Percentiles rank a stretch among this genome's conserved stretches.
These are phyloP conservation scores for Macropodus opercularis DNA, from an alignment of 2,797 vertebrate genomes.

Conservation along the genomic window DNA sequence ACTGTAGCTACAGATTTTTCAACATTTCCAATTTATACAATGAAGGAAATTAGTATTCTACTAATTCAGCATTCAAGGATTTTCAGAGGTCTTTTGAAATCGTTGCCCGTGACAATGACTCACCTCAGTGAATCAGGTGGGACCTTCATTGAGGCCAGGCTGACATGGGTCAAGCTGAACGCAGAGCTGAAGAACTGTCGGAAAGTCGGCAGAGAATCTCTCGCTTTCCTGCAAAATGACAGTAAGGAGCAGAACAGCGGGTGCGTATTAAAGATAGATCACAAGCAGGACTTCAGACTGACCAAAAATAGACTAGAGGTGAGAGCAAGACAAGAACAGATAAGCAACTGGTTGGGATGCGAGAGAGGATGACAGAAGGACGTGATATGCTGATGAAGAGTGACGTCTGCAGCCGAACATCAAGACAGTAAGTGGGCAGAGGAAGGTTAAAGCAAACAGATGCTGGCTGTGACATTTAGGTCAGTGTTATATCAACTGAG, in stretches of 20 bases:
- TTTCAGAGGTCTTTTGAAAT: constrained; percentile 8
- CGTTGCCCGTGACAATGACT: constrained; percentile 36
- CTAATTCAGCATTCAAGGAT: not conserved
- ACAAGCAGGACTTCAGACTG: constrained; percentile 10
- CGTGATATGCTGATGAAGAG: constrained; percentile 29
- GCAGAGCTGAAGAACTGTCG: constrained; percentile 90
- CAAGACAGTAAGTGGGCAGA: not conserved
- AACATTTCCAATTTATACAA: too few species aligned
- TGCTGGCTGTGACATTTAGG: constrained; percentile 53
- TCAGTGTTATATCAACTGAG: constrained; percentile 56
- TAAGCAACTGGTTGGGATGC: constrained; percentile 32
- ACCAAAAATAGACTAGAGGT: constrained; percentile 32
- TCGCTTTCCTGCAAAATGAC: constrained; percentile 79
- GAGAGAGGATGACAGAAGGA: constrained; percentile 26
- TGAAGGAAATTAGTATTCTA: too few species aligned
- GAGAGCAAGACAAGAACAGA: constrained; percentile 23
- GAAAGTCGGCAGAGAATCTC: constrained; percentile 84
- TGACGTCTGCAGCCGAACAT: constrained; percentile 34
- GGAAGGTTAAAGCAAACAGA: constrained; percentile 38
- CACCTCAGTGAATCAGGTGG: constrained; percentile 88
- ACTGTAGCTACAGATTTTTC: too few species aligned
- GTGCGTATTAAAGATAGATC: constrained; percentile 18
- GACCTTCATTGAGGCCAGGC: constrained; percentile 84
- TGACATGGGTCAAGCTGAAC: constrained; percentile 86
- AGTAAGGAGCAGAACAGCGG: constrained; percentile 6